Percentiles rank a stretch among this genome's conserved stretches.
Conservation (phyloP, 1,140 invertebrate genomes). For the Antheraea pernyi region DNA sequence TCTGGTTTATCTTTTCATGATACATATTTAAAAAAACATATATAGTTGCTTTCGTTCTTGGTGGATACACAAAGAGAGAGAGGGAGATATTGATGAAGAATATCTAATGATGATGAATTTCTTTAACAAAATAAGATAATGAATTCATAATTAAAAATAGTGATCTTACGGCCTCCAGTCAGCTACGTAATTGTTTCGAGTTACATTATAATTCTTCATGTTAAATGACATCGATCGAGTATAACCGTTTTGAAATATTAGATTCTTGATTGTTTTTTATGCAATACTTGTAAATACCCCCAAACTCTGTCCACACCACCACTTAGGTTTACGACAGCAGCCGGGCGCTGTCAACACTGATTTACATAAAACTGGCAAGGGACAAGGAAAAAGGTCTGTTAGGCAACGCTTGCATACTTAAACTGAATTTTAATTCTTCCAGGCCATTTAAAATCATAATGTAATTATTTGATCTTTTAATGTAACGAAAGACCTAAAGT, state of each 20-base stretch:
- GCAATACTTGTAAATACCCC: conserved; percentile 29
- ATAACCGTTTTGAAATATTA: not conserved
- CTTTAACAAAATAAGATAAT: too few relatives aligned
- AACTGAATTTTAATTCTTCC: not conserved
- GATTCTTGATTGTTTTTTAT: not conserved
- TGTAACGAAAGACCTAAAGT: too few relatives aligned
- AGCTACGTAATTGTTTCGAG: conserved; percentile 12
- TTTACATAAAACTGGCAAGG: conserved; percentile 62
- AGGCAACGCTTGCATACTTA: conserved; percentile 9
- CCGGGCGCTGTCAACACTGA: conserved; percentile 41
- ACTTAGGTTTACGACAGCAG: conserved; percentile 41
- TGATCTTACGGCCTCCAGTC: too few relatives aligned
- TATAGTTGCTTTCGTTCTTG: too few relatives aligned
- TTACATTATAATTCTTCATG: not conserved
- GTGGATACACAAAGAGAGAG: too few relatives aligned
- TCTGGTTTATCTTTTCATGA: too few relatives aligned
- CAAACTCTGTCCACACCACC: conserved; percentile 55
- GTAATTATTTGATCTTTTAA: not conserved
- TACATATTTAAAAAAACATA: too few relatives aligned
- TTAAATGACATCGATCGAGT: not conserved
- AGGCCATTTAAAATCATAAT: not conserved
- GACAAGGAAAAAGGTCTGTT: conserved; percentile 58
- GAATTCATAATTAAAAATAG: too few relatives aligned
- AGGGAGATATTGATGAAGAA: too few relatives aligned
- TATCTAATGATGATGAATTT: too few relatives aligned